Evolutionary conservation across 2,888 invertebrate genomes (phyloP).

Genomic region (Thecophora atra): DNA sequence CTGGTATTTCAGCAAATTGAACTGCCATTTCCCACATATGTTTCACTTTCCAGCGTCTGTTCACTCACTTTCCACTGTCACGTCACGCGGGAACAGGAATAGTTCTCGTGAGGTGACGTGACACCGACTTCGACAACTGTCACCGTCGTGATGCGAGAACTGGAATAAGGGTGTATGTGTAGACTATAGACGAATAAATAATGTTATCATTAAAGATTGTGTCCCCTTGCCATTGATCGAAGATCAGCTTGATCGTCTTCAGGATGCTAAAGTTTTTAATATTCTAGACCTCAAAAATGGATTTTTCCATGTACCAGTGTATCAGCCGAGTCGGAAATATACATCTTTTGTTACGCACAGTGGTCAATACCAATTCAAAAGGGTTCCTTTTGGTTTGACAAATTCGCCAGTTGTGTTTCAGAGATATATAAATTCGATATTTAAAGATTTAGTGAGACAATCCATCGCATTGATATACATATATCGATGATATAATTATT

Average conservation of each 20-base stretch:
- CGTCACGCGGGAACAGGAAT: too few relatives aligned
- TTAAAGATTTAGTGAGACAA: constrained; percentile 37
- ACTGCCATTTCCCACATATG: too few relatives aligned
- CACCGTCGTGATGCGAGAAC: too few relatives aligned
- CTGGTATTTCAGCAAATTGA: too few relatives aligned
- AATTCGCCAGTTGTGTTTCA: constrained; percentile 53
- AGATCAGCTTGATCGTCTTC: constrained; percentile 39
- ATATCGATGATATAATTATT: constrained; percentile 53
- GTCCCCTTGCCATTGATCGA: constrained; percentile 41
- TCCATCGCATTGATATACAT: constrained; percentile 46
- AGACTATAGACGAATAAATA: constrained; percentile 39
- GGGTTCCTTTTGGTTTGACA: constrained; percentile 59
- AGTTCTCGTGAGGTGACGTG: too few relatives aligned
- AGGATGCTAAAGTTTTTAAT: constrained; percentile 38
- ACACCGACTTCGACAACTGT: too few relatives aligned
- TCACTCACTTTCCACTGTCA: too few relatives aligned
- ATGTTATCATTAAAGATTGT: constrained; percentile 37
- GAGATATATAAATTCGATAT: constrained; percentile 45
- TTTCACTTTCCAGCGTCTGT: too few relatives aligned
- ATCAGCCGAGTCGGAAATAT: constrained; percentile 30
- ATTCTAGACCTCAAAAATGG: constrained; percentile 40
- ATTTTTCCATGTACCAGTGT: constrained; percentile 41
- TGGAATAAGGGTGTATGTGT: too few relatives aligned
- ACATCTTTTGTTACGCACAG: constrained; percentile 50
- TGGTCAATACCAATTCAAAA: constrained; percentile 51